Evolutionary conservation across 2,797 vertebrate genomes (phyloP), one percentile per base, ranked within the genome.

Genomic region (Oophaga sylvatica): DNA sequence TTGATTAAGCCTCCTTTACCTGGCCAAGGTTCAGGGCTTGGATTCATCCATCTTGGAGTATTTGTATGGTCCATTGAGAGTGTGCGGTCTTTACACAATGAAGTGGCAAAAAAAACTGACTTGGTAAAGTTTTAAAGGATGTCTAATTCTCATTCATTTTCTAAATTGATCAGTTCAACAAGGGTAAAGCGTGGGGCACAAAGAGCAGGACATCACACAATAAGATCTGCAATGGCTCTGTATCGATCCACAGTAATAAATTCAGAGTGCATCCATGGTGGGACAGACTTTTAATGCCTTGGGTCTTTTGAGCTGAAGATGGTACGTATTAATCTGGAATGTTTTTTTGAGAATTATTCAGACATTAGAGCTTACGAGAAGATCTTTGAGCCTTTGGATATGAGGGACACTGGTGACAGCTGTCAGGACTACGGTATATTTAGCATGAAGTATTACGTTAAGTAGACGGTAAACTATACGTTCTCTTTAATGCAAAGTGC

Each of bases 161-260:
- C 83, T 56, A 77, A 85, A 85, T 78, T 77, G 73, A 85, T 85
- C 59, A 53, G 60, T 85, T 78, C 83, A 65, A 65, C 35, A 68
- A 80, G 76, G 73, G 71, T 79, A 67, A 70, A 68, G 65, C 56
- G 29, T 62, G 48, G 84, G 76, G 56, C 75, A 80, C 76, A 78
- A 31, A 70, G 84, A 80, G 62, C 15, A 85, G 84, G 62, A 79
- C 73, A 85, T 10, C 48, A 5, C 75, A 85, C 75, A 79, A 68
- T 85, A 70, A 79, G 84, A 68, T 80, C 76, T 65, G 26, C 84
- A 80, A 68, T 68, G 76, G 68, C 75, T 79, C n/a, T 65, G 16
- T 80, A 86, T 86, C 79, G 84, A 86, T 86, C 75, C 13, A 10
- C 53, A n/a, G 59, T 85, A 85, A 84, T 84, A 75, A 85, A 70